Evolutionary conservation across 2,113 vertebrate genomes (phyloP).

Genomic region (Thymallus thymallus): DNA sequence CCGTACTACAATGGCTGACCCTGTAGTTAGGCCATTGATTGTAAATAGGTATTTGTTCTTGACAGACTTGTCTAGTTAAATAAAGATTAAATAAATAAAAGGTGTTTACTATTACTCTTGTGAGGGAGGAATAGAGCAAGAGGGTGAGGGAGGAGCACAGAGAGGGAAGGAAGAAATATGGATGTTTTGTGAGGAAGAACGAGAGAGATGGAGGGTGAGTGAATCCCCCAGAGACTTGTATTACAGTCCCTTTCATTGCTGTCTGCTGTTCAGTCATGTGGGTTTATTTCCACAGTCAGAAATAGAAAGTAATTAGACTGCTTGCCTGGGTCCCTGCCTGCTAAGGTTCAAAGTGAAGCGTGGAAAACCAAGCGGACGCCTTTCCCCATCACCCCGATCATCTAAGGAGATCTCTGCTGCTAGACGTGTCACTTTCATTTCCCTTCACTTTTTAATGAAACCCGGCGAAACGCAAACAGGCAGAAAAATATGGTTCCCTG

Average conservation of each 20-base stretch:
- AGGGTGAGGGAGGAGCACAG: neutral
- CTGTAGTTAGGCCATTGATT: no score
- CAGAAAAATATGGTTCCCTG: neutral
- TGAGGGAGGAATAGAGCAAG: neutral
- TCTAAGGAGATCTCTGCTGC: constrained; percentile 56
- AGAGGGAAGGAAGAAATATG: constrained; percentile 7
- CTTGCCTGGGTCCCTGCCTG: constrained; percentile 53
- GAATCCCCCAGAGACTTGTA: constrained; percentile 33
- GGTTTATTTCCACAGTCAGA: constrained; percentile 47
- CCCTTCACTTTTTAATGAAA: constrained; percentile 32
- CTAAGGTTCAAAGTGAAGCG: constrained; percentile 68
- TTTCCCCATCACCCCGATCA: constrained; percentile 33
- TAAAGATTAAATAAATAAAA: no score
- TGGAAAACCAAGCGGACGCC: constrained; percentile 39
- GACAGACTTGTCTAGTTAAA: no score
- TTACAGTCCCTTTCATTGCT: constrained; percentile 31
- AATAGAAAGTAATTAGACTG: constrained; percentile 77
- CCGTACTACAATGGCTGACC: no score
- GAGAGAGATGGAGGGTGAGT: neutral
- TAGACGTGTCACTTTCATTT: constrained; percentile 35
- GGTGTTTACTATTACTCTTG: neutral
- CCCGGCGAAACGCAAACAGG: constrained; percentile 23
- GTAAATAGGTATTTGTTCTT: no score
- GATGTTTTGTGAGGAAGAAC: neutral
- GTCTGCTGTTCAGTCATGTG: constrained; percentile 34